Conservation (phyloP, 1,140 invertebrate species). For the Calephelis nemesis region DNA sequence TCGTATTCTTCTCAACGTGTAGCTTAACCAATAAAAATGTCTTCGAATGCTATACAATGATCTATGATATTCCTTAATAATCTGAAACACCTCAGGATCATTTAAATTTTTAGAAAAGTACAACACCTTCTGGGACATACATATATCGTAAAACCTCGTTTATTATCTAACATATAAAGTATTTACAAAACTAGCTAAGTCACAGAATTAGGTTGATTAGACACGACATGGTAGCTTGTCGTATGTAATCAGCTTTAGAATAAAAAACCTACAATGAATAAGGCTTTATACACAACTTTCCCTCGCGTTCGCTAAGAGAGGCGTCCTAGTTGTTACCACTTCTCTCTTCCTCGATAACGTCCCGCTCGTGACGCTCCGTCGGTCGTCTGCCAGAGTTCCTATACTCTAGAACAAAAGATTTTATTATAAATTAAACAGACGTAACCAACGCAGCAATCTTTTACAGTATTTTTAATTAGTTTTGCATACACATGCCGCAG, state of each 20-base stretch:
- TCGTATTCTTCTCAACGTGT: too few relatives aligned
- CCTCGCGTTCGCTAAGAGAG: constrained; percentile 86
- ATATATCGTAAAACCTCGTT: too few relatives aligned
- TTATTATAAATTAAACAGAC: neutral
- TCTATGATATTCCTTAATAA: too few relatives aligned
- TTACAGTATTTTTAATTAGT: neutral
- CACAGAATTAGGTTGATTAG: neutral
- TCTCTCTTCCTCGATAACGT: constrained; percentile 80
- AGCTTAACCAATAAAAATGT: too few relatives aligned
- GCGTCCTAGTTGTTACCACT: constrained; percentile 90
- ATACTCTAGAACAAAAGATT: constrained; percentile 55
- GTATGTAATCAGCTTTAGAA: neutral
- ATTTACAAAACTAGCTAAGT: neutral
- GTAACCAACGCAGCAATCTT: neutral
- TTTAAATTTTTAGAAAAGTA: too few relatives aligned
- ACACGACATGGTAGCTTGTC: neutral
- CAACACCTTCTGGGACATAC: too few relatives aligned
- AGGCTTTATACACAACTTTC: constrained; percentile 89
- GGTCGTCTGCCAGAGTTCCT: constrained; percentile 60
- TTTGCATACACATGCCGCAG: too few relatives aligned
- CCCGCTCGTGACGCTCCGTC: constrained; percentile 65
- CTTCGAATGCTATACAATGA: too few relatives aligned
- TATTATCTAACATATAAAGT: neutral
- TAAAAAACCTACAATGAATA: constrained; percentile 19
- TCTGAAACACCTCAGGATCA: too few relatives aligned